phyloP scores from a whole-genome alignment of 2,113 vertebrate genomes.

The Macrotus californicus region DNA sequence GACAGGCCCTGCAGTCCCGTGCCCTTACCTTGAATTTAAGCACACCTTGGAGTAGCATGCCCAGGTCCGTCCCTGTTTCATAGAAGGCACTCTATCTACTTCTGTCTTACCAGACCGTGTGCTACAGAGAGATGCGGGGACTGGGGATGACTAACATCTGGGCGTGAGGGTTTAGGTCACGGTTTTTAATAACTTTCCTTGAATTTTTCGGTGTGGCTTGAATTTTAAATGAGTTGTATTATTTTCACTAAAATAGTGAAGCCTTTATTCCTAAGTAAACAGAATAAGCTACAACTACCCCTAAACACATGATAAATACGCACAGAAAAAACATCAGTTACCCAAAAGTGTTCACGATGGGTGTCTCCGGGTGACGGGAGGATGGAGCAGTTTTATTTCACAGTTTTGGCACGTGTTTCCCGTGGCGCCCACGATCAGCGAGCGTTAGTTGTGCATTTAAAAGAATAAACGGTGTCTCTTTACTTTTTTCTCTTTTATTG shows the following conservation, averaged over 20 bases:
- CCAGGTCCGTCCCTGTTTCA: too few relatives aligned
- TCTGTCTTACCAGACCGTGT: background rate
- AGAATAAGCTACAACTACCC: background rate
- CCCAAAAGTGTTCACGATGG: background rate
- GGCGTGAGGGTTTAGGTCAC: too few relatives aligned
- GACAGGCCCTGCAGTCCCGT: fast-evolving
- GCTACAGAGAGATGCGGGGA: background rate
- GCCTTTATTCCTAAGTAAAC: background rate
- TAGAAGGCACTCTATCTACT: background rate
- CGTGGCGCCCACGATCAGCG: background rate
- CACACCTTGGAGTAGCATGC: background rate
- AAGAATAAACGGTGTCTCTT: background rate
- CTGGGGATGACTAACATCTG: fast-evolving
- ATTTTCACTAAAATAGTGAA: background rate
- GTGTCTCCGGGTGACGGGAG: background rate
- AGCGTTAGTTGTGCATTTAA: background rate
- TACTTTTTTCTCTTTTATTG: background rate
- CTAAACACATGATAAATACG: background rate
- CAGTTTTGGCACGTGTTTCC: background rate
- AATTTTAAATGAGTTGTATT: background rate
- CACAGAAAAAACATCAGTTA: background rate
- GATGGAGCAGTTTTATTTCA: background rate
- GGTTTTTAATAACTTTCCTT: background rate
- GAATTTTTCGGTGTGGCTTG: background rate
- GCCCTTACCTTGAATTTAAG: too few relatives aligned